Percentiles rank a stretch among this genome's conserved stretches.
phyloP scores from a whole-genome alignment of 1,140 invertebrate genomes.

The Diabrotica undecimpunctata region DNA sequence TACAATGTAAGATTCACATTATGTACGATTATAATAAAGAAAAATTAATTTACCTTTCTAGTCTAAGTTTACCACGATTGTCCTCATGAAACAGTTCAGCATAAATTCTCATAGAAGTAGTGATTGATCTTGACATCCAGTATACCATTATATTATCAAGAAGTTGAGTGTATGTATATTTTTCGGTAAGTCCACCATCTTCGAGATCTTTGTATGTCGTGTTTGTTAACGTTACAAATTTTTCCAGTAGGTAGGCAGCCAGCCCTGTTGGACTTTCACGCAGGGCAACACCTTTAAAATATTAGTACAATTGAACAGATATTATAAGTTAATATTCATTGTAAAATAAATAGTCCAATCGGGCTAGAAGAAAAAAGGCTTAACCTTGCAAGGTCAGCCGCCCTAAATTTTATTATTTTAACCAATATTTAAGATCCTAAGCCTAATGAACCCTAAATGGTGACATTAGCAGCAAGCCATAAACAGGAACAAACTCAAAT shows the following conservation, averaged over 20 bases:
- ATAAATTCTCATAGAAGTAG: conserved; percentile 74
- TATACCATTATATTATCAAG: conserved; percentile 90
- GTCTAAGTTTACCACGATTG: too few relatives aligned
- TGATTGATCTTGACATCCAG: conserved; percentile 74
- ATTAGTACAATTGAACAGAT: neutral
- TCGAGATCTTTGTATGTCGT: conserved; percentile 49
- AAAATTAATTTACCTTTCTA: too few relatives aligned
- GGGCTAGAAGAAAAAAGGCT: too few relatives aligned
- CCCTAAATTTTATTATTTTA: too few relatives aligned
- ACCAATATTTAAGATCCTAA: too few relatives aligned
- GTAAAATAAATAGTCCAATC: too few relatives aligned
- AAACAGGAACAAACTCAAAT: too few relatives aligned
- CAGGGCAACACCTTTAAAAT: conserved; percentile 55
- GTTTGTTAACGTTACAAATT: conserved; percentile 76
- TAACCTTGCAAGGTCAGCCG: too few relatives aligned
- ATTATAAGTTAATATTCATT: neutral
- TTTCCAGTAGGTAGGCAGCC: conserved; percentile 81
- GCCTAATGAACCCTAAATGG: too few relatives aligned
- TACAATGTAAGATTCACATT: neutral
- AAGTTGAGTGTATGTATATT: conserved; percentile 68
- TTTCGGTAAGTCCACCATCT: conserved; percentile 63
- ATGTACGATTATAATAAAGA: neutral
- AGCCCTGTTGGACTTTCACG: conserved; percentile 69
- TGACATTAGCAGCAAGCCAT: too few relatives aligned
- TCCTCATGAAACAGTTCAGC: conserved; percentile 57